Base-by-base conservation (phyloP, 37 sponge, comb jelly and placozoan species). In the Amphimedon queenslandica region DNA sequence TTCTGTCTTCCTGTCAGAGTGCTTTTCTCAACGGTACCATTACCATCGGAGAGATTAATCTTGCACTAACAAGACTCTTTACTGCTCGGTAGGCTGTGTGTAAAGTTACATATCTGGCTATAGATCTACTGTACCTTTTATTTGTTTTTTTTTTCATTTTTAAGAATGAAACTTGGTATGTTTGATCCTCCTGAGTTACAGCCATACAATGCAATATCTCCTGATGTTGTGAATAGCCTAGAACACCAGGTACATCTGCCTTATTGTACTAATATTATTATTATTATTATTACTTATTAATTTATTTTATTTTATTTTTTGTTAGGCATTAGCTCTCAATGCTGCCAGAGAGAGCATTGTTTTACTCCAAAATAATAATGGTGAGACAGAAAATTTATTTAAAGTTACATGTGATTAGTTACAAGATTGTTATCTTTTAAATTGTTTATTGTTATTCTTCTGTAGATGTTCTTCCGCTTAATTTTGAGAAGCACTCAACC, bases 331-430 rank as follows among this genome's bases (percentile, higher is more conserved):
- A 3, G 92, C 92, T 31, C 63, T 91, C 63, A 47, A 91, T 34
- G 74, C 82, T 23, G 87, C 92, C 10, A 65, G 83, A 42, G 83
- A 91, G 63, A 73, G 87, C 32, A 86, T 91, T 13, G 82, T 82
- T 3, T 76, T 91, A 24, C 71, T 91, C 43, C 55, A 85, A 70
- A 91, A 91, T 70, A n/a, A n/a, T n/a, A 67, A 85, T 63, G 67
- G 74, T 37, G 35, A 37, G 67, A 30, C 13, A 24, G 30, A 27
- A 31, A 30, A 24, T 47, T 47, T 13, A 47, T 47, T 18, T 47
- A n/a, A n/a, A n/a, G n/a, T n/a, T n/a, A n/a, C n/a, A n/a, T n/a
- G n/a, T n/a, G n/a, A n/a, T n/a, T n/a, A n/a, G n/a, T n/a, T n/a
- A n/a, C n/a, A n/a, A n/a, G n/a, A n/a, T n/a, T n/a, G n/a, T n/a